Base-by-base conservation (phyloP, 2,888 invertebrate genomes). In the Rutpela maculata region DNA sequence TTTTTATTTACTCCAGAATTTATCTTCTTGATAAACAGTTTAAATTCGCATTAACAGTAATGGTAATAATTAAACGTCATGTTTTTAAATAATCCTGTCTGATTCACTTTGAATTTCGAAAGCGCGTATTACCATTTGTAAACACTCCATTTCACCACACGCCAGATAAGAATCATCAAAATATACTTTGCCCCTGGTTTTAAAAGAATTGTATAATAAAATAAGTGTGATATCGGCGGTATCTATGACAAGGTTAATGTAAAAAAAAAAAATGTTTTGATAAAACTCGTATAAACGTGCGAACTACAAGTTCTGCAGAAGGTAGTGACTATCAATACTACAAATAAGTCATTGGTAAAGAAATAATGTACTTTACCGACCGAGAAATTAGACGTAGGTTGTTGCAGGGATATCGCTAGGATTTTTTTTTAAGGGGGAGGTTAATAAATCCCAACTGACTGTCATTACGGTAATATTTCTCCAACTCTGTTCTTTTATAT, bases 1-100 rank as follows among this genome's bases (percentile, higher is more conserved):
- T 65, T 63, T 63, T 63, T 17, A 63, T 38, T 38, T 43, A 22
- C 43, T 19, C 65, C 43, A 65, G 17, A 18, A 12, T 43, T 65
- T 15, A 65, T 65, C 65, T 43, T 43, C 6, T 50, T 43, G 31
- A 43, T 50, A 65, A 43, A 65, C 43, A 65, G 10, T 19, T 18
- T 31, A 17, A 12, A 17, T 65, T 43, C 43, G 19, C 18, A 43
- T 65, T 63, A 63, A 38, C 22, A 62, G 26, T 17, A 22, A 31
- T 19, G 26, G 10, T 43, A 65, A 65, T 38, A 43, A 65, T 43
- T 43, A 65, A 38, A 38, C 0, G n/a, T 50, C 65, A 43, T 43
- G 22, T 65, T 65, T 65, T 65, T 65, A 65, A 65, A 5, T 19
- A 31, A 35, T 63, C 15, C 63, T 35, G 35, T 6, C 18, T 50